phyloP scores from a whole-genome alignment of 2,113 vertebrate species.

The Galeopterus variegatus region DNA sequence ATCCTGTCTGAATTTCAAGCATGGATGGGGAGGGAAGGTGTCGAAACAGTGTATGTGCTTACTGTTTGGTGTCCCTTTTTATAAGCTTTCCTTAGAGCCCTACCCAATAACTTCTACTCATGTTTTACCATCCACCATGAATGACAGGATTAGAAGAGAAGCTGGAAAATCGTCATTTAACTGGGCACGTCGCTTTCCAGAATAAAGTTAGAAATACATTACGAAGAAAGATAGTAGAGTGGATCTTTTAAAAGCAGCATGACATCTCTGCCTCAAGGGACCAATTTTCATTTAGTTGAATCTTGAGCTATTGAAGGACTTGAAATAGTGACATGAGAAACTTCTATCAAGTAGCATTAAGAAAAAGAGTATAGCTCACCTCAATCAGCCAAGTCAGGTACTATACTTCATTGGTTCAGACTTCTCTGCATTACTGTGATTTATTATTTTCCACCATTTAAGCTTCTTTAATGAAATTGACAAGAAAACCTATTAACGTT shows the following conservation, averaged over 20 bases:
- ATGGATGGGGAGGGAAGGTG: neutral
- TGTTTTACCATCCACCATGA: neutral
- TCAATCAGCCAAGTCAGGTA: neutral
- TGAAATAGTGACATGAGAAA: neutral
- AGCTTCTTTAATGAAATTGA: slow-evolving; percentile 72
- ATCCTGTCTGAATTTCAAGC: slow-evolving; percentile 16
- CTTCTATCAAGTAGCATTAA: slow-evolving; percentile 11
- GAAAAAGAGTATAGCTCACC: neutral
- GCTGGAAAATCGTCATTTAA: neutral
- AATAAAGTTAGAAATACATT: neutral
- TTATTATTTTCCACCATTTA: slow-evolving; percentile 68
- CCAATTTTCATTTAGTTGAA: neutral
- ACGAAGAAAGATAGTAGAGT: neutral
- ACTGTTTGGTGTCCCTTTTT: neutral
- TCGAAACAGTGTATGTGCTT: neutral
- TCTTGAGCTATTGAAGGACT: neutral
- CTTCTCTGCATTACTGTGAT: slow-evolving; percentile 9
- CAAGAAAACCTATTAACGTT: slow-evolving; percentile 79
- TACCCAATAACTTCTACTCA: neutral
- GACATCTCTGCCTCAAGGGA: neutral
- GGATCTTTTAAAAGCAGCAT: neutral
- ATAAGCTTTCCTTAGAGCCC: neutral
- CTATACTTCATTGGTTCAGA: slow-evolving; percentile 43
- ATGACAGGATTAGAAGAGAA: neutral
- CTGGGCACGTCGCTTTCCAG: neutral